phyloP scores from a whole-genome alignment of 2,113 vertebrate genomes.

The Scopus umbretta region DNA sequence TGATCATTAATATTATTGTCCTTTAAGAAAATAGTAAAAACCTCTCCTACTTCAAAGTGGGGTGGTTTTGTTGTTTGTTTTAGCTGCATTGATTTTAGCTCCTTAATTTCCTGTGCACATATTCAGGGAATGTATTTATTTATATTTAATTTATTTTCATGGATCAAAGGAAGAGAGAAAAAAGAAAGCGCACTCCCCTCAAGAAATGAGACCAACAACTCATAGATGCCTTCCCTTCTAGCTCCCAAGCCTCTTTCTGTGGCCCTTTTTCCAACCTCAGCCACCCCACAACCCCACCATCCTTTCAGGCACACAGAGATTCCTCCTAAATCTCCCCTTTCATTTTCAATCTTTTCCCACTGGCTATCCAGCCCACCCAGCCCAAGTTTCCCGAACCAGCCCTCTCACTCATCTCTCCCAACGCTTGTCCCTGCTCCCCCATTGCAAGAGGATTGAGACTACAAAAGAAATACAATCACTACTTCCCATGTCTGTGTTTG shows the following conservation, averaged over 20 bases:
- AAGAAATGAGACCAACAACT: not conserved
- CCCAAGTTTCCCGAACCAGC: not conserved
- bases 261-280: not conserved
- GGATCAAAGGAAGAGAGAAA: not conserved
- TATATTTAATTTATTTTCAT: not conserved
- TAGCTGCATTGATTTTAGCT: not conserved
- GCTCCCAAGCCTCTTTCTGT: not conserved
- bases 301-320: not conserved
- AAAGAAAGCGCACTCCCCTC: not conserved
- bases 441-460: not conserved
- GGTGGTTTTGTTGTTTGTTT: not conserved
- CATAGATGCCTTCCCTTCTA: not conserved
- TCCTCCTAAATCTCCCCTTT: not conserved
- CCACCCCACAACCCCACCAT: not conserved
- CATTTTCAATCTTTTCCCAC: not conserved
- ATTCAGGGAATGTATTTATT: not conserved
- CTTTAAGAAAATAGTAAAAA: not conserved
- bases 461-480: not conserved
- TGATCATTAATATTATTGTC: not conserved
- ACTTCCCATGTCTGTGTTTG: not conserved
- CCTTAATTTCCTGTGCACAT: not conserved
- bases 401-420: not conserved
- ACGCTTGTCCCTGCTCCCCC: not conserved
- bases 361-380: not conserved
- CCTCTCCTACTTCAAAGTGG: not conserved